phyloP scores from a whole-genome alignment of 2,888 invertebrate species.

The Oscheius sp. region DNA sequence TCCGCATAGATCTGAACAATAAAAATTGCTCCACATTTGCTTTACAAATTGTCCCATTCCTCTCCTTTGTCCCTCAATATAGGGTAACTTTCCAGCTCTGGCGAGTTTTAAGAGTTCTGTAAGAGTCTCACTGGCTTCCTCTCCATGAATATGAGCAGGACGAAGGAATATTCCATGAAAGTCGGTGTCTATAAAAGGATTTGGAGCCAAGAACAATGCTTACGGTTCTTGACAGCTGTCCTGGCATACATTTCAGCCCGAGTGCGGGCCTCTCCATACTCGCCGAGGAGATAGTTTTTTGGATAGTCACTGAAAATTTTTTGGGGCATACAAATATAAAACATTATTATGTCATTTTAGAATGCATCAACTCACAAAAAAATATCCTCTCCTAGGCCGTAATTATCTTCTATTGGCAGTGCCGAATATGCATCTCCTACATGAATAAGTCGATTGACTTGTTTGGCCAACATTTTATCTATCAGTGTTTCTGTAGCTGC shows the following conservation, averaged over 20 bases:
- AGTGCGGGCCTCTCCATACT: constrained; percentile 62
- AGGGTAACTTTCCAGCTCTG: constrained; percentile 44
- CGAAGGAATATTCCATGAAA: constrained; percentile 59
- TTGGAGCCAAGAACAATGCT: neutral
- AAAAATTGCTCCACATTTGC: neutral
- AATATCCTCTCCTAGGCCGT: constrained; percentile 62
- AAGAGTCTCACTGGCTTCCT: constrained; percentile 39
- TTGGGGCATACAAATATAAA: no score
- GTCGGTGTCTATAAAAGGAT: constrained; percentile 8
- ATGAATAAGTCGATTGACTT: constrained; percentile 56
- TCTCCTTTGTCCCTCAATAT: constrained; percentile 53
- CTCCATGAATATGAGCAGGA: constrained; percentile 62
- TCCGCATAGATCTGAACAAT: constrained; percentile 60
- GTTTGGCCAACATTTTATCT: constrained; percentile 50
- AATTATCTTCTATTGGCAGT: constrained; percentile 64
- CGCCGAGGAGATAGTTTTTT: constrained; percentile 57
- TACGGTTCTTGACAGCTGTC: constrained; percentile 34
- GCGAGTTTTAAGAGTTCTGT: constrained; percentile 45
- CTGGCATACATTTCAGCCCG: constrained; percentile 61
- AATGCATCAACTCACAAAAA: constrained; percentile 38
- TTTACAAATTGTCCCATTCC: constrained; percentile 66
- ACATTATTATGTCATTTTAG: neutral
- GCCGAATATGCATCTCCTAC: constrained; percentile 66
- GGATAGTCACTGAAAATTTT: constrained; percentile 48
- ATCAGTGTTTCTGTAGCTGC: constrained; percentile 60